These are phyloP conservation scores for Himantopus leucocephalus DNA, from an alignment of 2,113 vertebrate species.

Conservation along the genomic window DNA sequence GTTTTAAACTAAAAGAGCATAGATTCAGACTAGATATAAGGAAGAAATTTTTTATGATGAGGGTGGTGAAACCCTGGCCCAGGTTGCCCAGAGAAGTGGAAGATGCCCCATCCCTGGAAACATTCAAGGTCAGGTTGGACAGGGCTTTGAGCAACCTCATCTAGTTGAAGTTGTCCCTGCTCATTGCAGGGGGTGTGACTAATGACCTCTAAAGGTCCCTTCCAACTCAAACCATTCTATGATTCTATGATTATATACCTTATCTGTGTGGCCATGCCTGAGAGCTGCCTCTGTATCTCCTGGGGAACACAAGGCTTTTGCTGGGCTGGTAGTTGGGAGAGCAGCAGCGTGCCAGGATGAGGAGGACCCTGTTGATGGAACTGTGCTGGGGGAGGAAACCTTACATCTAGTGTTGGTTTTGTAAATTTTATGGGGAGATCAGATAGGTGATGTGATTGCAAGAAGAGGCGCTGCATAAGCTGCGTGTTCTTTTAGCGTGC, in stretches of 20 bases:
- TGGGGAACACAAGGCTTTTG: not conserved
- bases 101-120: not conserved
- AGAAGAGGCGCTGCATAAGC: not conserved
- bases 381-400: not conserved
- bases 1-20: not conserved
- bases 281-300: not conserved
- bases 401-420: not conserved
- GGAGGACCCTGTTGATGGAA: not conserved
- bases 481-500: not conserved
- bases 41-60: accelerated
- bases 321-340: not conserved
- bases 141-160: not conserved
- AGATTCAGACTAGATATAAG: not conserved
- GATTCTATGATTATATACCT: not conserved
- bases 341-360: not conserved
- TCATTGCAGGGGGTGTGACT: not conserved
- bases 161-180: not conserved
- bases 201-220: not conserved
- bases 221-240: not conserved
- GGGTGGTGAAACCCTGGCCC: not conserved
- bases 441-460: not conserved
- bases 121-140: not conserved
- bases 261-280: not conserved
- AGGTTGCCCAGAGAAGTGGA: not conserved
- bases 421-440: not conserved